Evolutionary conservation across 2,888 invertebrate genomes (phyloP).

Genomic region (Orthonychiurus folsomi): DNA sequence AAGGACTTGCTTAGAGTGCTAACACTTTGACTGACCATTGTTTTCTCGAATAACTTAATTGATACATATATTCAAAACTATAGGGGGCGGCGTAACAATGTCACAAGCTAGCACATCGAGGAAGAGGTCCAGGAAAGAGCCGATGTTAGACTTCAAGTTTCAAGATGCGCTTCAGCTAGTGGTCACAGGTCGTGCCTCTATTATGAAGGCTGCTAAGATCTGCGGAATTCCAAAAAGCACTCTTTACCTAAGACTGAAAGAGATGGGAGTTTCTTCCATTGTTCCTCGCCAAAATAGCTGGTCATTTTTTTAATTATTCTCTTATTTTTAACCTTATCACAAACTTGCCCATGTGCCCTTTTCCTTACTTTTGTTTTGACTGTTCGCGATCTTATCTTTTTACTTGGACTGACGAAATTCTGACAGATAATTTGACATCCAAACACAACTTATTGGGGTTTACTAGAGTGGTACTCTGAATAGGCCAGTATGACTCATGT

Average conservation of each 20-base stretch:
- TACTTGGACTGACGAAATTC: background rate
- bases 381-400: no score
- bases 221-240: slow-evolving; percentile 38
- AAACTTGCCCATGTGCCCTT: background rate
- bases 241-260: slow-evolving; percentile 36
- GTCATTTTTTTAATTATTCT: slow-evolving; percentile 17
- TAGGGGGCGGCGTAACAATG: background rate
- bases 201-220: slow-evolving; percentile 33
- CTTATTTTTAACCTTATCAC: slow-evolving; percentile 5
- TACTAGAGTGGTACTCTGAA: no score
- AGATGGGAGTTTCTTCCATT: slow-evolving; percentile 34
- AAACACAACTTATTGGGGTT: no score
- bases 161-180: slow-evolving; percentile 34
- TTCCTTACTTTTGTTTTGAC: no score
- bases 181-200: slow-evolving; percentile 30
- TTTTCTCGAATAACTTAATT: background rate
- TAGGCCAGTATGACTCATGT: no score
- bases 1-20: background rate
- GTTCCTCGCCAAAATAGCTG: slow-evolving; percentile 25
- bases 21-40: background rate
- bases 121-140: slow-evolving; percentile 30
- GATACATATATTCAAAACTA: background rate
- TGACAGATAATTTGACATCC: background rate
- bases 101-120: slow-evolving; percentile 6
- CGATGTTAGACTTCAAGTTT: slow-evolving; percentile 31